These are phyloP conservation scores for Platyscapa corneri DNA, from an alignment of 1,140 invertebrate genomes.

Conservation along the genomic window DNA sequence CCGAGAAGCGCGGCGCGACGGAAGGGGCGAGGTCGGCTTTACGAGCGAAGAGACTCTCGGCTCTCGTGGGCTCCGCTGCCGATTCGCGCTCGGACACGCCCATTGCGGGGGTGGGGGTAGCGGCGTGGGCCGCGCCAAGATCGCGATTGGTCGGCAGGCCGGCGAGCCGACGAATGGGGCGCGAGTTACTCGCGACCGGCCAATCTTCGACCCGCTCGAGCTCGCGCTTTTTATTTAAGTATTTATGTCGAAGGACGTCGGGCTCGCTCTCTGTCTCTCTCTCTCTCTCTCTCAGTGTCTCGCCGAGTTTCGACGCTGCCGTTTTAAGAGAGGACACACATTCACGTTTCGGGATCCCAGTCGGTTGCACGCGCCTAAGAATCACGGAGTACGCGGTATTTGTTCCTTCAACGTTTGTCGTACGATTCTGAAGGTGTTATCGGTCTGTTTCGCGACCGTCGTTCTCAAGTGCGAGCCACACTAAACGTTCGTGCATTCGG, in stretches of 20 bases:
- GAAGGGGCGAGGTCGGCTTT: conserved; percentile 28
- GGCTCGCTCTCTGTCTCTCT: not conserved
- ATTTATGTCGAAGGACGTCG: conserved; percentile 54
- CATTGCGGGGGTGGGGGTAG: conserved; percentile 5
- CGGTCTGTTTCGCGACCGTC: too few species aligned
- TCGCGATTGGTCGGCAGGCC: conserved; percentile 49
- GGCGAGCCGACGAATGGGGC: conserved; percentile 66
- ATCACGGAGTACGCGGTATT: not conserved
- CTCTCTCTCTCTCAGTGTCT: conserved; percentile 59
- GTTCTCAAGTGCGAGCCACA: too few species aligned
- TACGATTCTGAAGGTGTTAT: too few species aligned
- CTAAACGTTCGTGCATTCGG: too few species aligned
- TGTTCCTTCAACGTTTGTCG: too few species aligned
- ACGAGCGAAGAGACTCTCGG: not conserved
- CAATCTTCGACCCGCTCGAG: conserved; percentile 62
- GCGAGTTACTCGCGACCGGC: conserved; percentile 56
- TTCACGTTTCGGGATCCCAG: conserved; percentile 68
- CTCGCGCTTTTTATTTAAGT: conserved; percentile 68
- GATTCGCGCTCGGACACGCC: conserved; percentile 12
- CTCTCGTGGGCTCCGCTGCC: not conserved
- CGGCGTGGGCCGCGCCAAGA: conserved; percentile 62
- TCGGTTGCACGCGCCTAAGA: conserved; percentile 61
- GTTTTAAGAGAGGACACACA: conserved; percentile 35
- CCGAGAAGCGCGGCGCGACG: not conserved
- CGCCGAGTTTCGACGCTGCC: conserved; percentile 42